A percentile compares a stretch with the other conserved stretches of the same genome.
Conservation (phyloP, 2,888 invertebrate genomes). For the Ecdyonurus torrentis region DNA sequence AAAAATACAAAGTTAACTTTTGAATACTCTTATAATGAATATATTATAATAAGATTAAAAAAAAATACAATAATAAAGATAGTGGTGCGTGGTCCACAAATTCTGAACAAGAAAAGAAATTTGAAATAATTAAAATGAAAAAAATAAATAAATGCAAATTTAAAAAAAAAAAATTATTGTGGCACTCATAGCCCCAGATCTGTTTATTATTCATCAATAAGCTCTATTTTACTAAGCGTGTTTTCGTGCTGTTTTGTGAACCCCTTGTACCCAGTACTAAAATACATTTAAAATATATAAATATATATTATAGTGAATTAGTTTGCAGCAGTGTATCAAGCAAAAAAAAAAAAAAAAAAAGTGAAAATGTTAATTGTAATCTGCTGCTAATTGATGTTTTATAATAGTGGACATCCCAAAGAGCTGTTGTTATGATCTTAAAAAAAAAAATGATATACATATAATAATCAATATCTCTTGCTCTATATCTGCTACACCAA, state of each 20-base stretch:
- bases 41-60: background rate
- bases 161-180: too few species aligned
- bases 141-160: too few species aligned
- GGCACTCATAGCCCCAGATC: background rate
- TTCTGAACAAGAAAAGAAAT: too few species aligned
- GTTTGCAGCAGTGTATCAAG: slow-evolving; percentile 28
- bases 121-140: background rate
- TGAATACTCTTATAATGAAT: background rate
- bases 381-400: background rate
- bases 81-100: background rate
- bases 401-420: background rate
- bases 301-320: slow-evolving; percentile 30
- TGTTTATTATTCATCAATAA: slow-evolving; percentile 9
- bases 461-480: too few species aligned
- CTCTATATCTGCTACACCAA: too few species aligned
- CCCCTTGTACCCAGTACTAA: slow-evolving; percentile 12
- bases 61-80: background rate
- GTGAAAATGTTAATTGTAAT: too few species aligned
- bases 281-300: slow-evolving; percentile 20
- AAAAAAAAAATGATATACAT: background rate
- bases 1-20: too few species aligned
- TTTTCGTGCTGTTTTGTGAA: slow-evolving; percentile 14
- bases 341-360: too few species aligned
- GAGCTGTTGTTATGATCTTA: background rate
- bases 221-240: slow-evolving; percentile 17